Conservation (phyloP, 2,888 invertebrate species). For the Arctia plantaginis region DNA sequence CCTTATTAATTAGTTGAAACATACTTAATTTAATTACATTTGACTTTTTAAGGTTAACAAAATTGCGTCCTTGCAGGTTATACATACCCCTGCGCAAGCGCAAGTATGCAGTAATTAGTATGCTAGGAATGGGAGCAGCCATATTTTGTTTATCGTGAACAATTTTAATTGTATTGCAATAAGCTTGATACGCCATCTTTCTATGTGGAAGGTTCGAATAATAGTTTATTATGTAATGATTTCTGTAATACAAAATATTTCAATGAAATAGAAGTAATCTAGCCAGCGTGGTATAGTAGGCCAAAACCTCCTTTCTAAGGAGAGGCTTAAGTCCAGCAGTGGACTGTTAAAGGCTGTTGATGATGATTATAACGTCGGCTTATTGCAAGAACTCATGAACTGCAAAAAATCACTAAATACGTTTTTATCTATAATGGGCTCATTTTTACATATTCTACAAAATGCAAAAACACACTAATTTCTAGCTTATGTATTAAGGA, state of each 20-base stretch:
- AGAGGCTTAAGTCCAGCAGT: too few species aligned
- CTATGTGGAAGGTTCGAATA: slow-evolving; percentile 31
- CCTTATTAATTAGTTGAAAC: neutral
- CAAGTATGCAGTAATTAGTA: slow-evolving; percentile 38
- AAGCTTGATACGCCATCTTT: slow-evolving; percentile 27
- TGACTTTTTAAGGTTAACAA: neutral
- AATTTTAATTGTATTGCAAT: slow-evolving; percentile 42
- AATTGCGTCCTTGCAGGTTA: slow-evolving; percentile 33
- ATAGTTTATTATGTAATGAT: slow-evolving; percentile 24
- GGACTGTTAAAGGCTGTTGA: too few species aligned
- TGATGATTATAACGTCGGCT: too few species aligned
- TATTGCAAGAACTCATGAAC: too few species aligned
- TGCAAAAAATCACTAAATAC: too few species aligned
- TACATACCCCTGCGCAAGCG: slow-evolving; percentile 25
- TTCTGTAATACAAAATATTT: neutral
- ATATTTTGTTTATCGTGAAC: slow-evolving; percentile 22
- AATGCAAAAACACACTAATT: too few species aligned
- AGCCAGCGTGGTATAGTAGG: too few species aligned
- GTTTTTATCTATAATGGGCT: too few species aligned
- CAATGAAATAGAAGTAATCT: too few species aligned
- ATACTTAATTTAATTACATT: neutral
- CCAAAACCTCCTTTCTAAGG: too few species aligned
- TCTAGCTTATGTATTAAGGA: too few species aligned
- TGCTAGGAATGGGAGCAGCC: slow-evolving; percentile 39
- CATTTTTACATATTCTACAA: too few species aligned